Conservation (phyloP, 2,888 invertebrate genomes). For the Physocephala rufipes region DNA sequence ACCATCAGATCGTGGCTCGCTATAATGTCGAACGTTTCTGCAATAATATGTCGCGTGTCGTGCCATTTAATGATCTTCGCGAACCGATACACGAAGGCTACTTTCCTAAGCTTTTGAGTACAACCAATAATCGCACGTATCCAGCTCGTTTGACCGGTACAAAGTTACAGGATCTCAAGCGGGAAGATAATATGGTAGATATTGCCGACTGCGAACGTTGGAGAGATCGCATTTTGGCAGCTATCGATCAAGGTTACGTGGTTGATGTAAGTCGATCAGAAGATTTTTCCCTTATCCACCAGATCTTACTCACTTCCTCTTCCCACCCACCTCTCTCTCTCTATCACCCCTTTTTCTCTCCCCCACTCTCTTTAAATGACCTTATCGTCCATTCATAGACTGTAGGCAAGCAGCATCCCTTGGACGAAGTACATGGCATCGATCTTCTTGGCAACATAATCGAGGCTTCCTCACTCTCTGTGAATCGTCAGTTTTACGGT, state of each 20-base stretch:
- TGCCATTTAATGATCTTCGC: conserved; percentile 74
- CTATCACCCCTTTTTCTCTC: not conserved
- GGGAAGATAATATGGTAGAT: conserved; percentile 71
- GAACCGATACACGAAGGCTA: conserved; percentile 80
- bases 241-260: conserved; percentile 76
- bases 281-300: too few relatives aligned
- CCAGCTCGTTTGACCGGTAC: conserved; percentile 76
- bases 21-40: conserved; percentile 82
- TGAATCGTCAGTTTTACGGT: conserved; percentile 77
- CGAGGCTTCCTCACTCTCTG: conserved; percentile 76
- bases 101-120: conserved; percentile 81
- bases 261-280: conserved; percentile 67
- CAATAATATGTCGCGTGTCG: conserved; percentile 73
- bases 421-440: conserved; percentile 71
- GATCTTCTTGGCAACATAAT: conserved; percentile 82
- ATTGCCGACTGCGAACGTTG: conserved; percentile 76
- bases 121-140: conserved; percentile 74
- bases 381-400: conserved; percentile 47
- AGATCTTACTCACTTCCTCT: not conserved
- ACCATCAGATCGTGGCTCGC: conserved; percentile 71
- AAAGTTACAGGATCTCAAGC: conserved; percentile 71
- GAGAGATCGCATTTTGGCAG: conserved; percentile 78
- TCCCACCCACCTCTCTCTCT: not conserved
- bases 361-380: too few relatives aligned
- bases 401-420: conserved; percentile 51